Evolutionary conservation across 2,113 vertebrate species (phyloP), one percentile per base, ranked within the genome.

Genomic region (Hirundichthys speculiger): DNA sequence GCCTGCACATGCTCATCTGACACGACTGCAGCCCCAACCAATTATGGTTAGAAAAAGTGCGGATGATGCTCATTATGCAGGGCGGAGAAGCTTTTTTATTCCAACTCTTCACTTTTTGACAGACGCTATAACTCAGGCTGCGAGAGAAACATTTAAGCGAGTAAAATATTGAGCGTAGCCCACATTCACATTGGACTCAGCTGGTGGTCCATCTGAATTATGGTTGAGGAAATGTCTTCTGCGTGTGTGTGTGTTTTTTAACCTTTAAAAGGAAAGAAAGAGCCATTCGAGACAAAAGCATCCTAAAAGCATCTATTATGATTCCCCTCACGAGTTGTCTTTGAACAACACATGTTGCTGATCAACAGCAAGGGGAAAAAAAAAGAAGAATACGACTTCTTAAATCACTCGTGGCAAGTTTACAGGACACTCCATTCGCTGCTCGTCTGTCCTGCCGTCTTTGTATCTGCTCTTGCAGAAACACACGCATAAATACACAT

Each of bases 341-440:
- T 88, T 87, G 81, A 87, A 73, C 82, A 88, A 82, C 90, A 92
- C 82, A 91, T 92, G 91, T 90, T 91, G 77, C 83, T 60, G 75
- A 82, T 88, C 90, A 90, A 86, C 59, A 59, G 72, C 73, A 80
- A 48, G 66, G 11, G 11, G 6, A 10, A 34, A 34, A 7, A 34
- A 3, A 34, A 34, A 34, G 11, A 86, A 80, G 89, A 82, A 87
- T 86, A 89, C 51, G 77, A 75, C 74, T 88, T 77, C 66, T 82
- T 85, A 90, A 90, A 92, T 87, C 79, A 88, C 74, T 83, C 82
- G 85, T 88, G 90, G 89, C 84, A 79, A 80, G 69, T 91, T 89
- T 83, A 86, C 85, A 80, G 77, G 82, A 63, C 53, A 70, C 64
- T 82, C 73, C 65, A 50, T 79, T 73, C 52, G 11, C 60, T 69